Percentiles rank a stretch among this genome's conserved stretches.
Conservation (phyloP, 2,888 invertebrate species). For the Eugnorisma glareosa region DNA sequence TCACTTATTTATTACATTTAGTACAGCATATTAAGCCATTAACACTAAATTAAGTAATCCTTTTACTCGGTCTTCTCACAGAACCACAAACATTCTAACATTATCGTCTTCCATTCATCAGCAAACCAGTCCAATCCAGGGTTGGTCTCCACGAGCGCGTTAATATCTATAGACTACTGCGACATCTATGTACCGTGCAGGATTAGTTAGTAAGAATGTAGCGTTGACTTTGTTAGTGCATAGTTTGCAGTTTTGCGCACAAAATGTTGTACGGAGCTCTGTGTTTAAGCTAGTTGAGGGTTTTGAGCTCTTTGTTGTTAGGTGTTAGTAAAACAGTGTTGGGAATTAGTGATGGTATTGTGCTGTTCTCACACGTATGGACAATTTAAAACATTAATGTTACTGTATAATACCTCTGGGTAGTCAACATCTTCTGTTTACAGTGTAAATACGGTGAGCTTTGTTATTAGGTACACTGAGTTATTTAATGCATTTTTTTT, state of each 20-base stretch:
- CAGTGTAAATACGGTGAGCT: background rate
- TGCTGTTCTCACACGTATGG: background rate
- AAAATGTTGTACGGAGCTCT: constrained; percentile 34
- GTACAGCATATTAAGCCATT: too few relatives aligned
- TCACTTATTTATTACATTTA: too few relatives aligned
- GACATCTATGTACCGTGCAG: background rate
- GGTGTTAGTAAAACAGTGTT: constrained; percentile 13
- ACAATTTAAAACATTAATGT: constrained; percentile 8
- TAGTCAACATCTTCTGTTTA: background rate
- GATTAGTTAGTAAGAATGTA: constrained; percentile 46
- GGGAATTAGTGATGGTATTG: constrained; percentile 29
- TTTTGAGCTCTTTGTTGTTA: constrained; percentile 19
- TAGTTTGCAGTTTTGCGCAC: constrained; percentile 42
- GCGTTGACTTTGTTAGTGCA: constrained; percentile 49
- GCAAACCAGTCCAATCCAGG: too few relatives aligned
- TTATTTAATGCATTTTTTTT: too few relatives aligned
- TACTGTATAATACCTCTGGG: background rate
- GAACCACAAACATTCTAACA: too few relatives aligned
- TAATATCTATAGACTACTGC: background rate
- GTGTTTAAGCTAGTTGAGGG: constrained; percentile 33
- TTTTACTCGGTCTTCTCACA: too few relatives aligned
- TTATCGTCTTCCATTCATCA: too few relatives aligned
- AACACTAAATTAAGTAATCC: too few relatives aligned
- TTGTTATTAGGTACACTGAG: background rate
- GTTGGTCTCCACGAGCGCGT: too few relatives aligned